Evolutionary conservation across 2,113 vertebrate genomes (phyloP).

Genomic region (Tamias sibiricus): DNA sequence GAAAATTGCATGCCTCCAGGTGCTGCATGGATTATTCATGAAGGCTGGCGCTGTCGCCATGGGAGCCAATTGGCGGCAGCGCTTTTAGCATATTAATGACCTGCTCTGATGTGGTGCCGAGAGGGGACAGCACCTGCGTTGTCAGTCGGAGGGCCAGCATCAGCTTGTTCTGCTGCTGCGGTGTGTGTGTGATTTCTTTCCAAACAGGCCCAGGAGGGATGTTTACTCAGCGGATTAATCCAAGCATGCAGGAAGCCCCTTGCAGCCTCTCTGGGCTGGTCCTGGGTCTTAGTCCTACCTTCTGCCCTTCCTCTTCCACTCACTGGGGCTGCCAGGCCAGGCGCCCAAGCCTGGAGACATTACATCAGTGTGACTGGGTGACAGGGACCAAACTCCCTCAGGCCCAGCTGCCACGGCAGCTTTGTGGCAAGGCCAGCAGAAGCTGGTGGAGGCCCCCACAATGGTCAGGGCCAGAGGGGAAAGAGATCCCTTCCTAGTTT

Average conservation of each 20-base stretch:
- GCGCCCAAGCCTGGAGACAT: slow-evolving; percentile 91
- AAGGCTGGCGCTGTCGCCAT: slow-evolving; percentile 86
- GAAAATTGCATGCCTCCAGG: slow-evolving; percentile 89
- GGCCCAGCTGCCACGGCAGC: slow-evolving; percentile 78
- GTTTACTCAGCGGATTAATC: slow-evolving; percentile 67
- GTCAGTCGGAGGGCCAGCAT: slow-evolving; percentile 73
- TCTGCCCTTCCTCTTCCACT: slow-evolving; percentile 87
- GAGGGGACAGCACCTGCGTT: slow-evolving; percentile 84
- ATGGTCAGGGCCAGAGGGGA: neutral
- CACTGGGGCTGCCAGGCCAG: slow-evolving; percentile 87
- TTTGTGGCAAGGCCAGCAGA: slow-evolving; percentile 56
- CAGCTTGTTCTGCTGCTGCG: slow-evolving; percentile 76
- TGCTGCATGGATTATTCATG: slow-evolving; percentile 89
- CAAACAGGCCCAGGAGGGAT: slow-evolving; percentile 60
- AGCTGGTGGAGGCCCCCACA: neutral
- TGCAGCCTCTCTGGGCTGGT: neutral
- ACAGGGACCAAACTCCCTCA: slow-evolving; percentile 90
- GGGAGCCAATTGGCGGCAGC: slow-evolving; percentile 86
- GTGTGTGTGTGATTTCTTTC: slow-evolving; percentile 69
- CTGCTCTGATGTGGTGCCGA: slow-evolving; percentile 83
- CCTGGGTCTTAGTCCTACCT: neutral
- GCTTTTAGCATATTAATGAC: slow-evolving; percentile 89
- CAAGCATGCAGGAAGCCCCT: slow-evolving; percentile 52
- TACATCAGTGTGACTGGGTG: slow-evolving; percentile 96
- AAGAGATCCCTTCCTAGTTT: neutral